phyloP scores from a whole-genome alignment of 1,140 invertebrate species.

The Drosophila hydei region DNA sequence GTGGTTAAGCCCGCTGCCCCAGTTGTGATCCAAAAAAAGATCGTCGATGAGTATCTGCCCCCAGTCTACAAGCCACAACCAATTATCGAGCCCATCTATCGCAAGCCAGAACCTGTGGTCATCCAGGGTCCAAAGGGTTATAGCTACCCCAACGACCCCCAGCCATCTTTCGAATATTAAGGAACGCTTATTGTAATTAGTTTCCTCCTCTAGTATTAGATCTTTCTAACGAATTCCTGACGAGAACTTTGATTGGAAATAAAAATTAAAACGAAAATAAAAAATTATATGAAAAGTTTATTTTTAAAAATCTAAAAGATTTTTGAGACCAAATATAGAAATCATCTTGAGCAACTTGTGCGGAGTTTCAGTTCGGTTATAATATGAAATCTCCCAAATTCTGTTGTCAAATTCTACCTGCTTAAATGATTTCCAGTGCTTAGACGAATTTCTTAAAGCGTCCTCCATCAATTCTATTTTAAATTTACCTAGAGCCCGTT shows the following conservation, averaged over 20 bases:
- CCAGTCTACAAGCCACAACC: neutral
- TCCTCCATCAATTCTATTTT: neutral
- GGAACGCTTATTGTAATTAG: constrained; percentile 52
- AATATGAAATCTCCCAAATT: no score
- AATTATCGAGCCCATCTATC: constrained; percentile 13
- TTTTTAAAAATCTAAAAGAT: no score
- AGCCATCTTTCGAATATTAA: constrained; percentile 76
- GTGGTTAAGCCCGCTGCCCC: no score
- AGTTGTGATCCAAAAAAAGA: neutral
- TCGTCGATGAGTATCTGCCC: constrained; percentile 28
- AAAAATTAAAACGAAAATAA: constrained; percentile 22
- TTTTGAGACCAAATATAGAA: no score
- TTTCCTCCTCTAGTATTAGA: constrained; percentile 70
- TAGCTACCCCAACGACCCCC: constrained; percentile 78
- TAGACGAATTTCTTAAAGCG: neutral
- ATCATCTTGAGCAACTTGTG: no score
- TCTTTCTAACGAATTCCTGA: constrained; percentile 48
- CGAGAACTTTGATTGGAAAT: no score
- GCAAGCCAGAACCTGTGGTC: constrained; percentile 26
- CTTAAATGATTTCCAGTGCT: no score
- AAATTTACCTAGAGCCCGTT: neutral
- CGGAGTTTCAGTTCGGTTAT: no score
- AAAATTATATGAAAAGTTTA: no score
- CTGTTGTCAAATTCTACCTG: no score
- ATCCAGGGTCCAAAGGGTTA: constrained; percentile 54